Evolutionary conservation across 2,888 invertebrate species (phyloP).

Genomic region (Polia nebulosa): DNA sequence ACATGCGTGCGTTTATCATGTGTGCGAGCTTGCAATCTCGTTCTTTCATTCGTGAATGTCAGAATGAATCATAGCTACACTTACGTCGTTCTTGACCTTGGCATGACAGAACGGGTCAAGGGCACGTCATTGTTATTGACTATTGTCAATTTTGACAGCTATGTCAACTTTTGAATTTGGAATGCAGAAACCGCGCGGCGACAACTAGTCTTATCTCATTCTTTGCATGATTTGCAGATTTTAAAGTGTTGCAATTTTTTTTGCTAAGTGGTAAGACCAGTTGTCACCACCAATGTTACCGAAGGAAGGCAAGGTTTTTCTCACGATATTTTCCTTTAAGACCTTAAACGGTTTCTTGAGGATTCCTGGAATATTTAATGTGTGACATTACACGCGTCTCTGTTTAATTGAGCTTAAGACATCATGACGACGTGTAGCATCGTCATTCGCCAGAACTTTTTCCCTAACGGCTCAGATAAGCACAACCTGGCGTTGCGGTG

Average conservation of each 20-base stretch:
- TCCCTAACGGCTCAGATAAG: not conserved
- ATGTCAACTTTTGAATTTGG: constrained; percentile 65
- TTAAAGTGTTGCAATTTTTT: constrained; percentile 40
- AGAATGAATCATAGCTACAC: constrained; percentile 66
- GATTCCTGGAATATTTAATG: constrained; percentile 42
- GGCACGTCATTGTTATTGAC: constrained; percentile 71
- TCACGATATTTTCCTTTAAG: constrained; percentile 52
- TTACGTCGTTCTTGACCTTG: constrained; percentile 75
- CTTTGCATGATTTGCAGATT: constrained; percentile 52
- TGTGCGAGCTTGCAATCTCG: constrained; percentile 53
- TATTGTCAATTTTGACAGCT: constrained; percentile 82
- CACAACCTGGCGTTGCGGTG: not conserved
- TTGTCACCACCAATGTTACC: not conserved
- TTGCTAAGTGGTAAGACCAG: constrained; percentile 20
- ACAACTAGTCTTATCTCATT: constrained; percentile 48
- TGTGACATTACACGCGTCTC: constrained; percentile 7
- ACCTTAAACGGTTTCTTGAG: constrained; percentile 19
- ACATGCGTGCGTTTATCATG: constrained; percentile 51
- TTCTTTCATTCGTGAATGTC: constrained; percentile 66
- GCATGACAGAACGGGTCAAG: constrained; percentile 79
- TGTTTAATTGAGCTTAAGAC: constrained; percentile 30
- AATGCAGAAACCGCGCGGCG: constrained; percentile 61
- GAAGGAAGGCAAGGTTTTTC: constrained; percentile 40
- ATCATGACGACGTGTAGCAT: constrained; percentile 1
- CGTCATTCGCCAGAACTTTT: constrained; percentile 2